phyloP scores from a whole-genome alignment of 2,113 vertebrate genomes.

The Crotalus viridis region DNA sequence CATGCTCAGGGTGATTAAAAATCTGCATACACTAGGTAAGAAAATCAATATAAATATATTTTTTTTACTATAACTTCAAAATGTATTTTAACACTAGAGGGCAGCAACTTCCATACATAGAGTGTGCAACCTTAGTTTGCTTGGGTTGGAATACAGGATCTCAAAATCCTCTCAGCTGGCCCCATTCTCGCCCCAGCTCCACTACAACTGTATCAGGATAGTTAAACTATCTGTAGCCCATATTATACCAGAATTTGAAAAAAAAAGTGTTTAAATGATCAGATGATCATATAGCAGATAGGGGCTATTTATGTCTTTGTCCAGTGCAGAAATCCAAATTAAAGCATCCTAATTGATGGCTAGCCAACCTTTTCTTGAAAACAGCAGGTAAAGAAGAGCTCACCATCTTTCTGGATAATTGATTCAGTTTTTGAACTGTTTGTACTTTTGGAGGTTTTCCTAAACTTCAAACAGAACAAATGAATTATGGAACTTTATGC shows the following conservation, averaged over 20 bases:
- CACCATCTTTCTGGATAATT: background rate
- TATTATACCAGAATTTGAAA: background rate
- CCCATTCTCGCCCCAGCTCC: too few relatives aligned
- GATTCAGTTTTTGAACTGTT: background rate
- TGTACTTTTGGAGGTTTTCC: background rate
- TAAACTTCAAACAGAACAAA: background rate
- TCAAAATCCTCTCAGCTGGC: background rate
- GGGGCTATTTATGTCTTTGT: background rate
- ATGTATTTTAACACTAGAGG: conserved; percentile 6
- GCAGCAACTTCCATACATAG: background rate
- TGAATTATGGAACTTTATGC: background rate
- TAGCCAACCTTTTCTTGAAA: background rate
- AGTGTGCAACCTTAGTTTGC: background rate
- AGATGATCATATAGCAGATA: background rate
- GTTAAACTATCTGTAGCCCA: background rate
- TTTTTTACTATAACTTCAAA: background rate
- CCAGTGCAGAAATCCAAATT: background rate
- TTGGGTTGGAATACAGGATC: background rate
- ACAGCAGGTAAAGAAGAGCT: background rate
- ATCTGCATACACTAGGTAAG: background rate
- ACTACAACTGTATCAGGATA: background rate
- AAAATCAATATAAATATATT: background rate
- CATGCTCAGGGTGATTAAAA: background rate
- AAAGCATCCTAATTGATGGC: background rate
- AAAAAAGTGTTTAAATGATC: background rate